Percentiles rank a stretch among this genome's conserved stretches.
Evolutionary conservation across 2,888 invertebrate genomes (phyloP).

Genomic region (Mesoligia furuncula): DNA sequence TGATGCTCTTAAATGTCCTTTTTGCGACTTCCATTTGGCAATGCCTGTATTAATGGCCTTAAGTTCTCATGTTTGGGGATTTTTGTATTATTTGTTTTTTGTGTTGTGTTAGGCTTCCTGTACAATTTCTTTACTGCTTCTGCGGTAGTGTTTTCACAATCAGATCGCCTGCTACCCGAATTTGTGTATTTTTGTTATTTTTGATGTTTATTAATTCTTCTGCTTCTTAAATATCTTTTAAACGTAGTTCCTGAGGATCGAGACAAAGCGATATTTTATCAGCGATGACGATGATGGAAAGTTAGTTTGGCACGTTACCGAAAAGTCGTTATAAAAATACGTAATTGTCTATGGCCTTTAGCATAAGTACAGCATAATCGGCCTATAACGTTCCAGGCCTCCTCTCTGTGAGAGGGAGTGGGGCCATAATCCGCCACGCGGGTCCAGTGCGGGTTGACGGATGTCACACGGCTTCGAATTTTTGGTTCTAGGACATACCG

Average conservation of each 20-base stretch:
- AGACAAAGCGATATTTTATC: background rate
- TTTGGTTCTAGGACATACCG: too few relatives aligned
- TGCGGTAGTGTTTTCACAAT: slow-evolving; percentile 1
- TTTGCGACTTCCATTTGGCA: slow-evolving; percentile 72
- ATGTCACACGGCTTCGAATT: too few relatives aligned
- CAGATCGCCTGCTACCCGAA: slow-evolving; percentile 7
- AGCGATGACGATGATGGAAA: background rate
- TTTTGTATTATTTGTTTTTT: slow-evolving; percentile 51
- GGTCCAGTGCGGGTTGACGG: too few relatives aligned
- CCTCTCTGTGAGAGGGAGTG: too few relatives aligned
- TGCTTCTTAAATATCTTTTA: background rate
- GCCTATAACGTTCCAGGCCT: too few relatives aligned
- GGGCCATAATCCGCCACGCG: too few relatives aligned
- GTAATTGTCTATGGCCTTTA: background rate
- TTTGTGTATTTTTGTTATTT: background rate
- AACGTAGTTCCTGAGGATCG: background rate
- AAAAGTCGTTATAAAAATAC: background rate
- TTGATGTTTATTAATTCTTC: too few relatives aligned
- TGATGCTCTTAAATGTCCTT: slow-evolving; percentile 67
- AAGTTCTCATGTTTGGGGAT: slow-evolving; percentile 57
- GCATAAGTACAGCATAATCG: too few relatives aligned
- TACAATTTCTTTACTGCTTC: slow-evolving; percentile 23
- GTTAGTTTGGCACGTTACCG: background rate
- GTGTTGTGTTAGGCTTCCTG: slow-evolving; percentile 31
- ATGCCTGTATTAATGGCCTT: slow-evolving; percentile 75